These are phyloP conservation scores for Blomia tropicalis DNA, from an alignment of 2,888 invertebrate genomes.

Conservation along the genomic window DNA sequence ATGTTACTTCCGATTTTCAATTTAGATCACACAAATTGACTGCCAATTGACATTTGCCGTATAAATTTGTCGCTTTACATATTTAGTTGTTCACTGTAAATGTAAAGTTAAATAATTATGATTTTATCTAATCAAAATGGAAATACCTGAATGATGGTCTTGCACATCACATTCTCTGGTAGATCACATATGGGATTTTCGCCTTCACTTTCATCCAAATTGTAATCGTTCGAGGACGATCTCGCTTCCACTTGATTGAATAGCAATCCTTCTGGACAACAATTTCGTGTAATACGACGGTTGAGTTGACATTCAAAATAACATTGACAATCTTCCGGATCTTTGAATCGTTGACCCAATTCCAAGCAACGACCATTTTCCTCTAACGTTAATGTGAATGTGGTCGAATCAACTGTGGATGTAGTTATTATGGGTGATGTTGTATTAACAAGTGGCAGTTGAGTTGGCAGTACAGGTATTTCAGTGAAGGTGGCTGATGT, in stretches of 20 bases:
- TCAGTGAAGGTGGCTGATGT: background rate
- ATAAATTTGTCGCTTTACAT: too few relatives aligned
- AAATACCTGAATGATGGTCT: constrained; percentile 11
- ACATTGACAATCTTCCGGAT: constrained; percentile 9
- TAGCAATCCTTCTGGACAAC: constrained; percentile 8
- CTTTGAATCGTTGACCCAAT: background rate
- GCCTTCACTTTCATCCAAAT: background rate
- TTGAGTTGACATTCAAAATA: constrained; percentile 17
- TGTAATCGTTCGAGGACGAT: background rate
- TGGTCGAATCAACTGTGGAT: background rate
- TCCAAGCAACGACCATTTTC: constrained; percentile 3
- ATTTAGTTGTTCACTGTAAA: too few relatives aligned
- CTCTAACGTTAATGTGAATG: background rate
- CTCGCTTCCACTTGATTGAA: background rate
- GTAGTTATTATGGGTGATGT: background rate
- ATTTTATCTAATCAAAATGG: too few relatives aligned
- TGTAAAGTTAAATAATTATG: too few relatives aligned
- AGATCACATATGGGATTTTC: background rate
- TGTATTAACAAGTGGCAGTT: background rate
- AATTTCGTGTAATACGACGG: background rate
- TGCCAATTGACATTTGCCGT: too few relatives aligned
- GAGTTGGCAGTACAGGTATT: background rate
- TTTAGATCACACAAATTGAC: too few relatives aligned
- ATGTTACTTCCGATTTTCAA: too few relatives aligned
- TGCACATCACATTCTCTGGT: background rate